These are phyloP conservation scores for Catharus ustulatus DNA, from an alignment of 2,797 vertebrate species.

Conservation along the genomic window DNA sequence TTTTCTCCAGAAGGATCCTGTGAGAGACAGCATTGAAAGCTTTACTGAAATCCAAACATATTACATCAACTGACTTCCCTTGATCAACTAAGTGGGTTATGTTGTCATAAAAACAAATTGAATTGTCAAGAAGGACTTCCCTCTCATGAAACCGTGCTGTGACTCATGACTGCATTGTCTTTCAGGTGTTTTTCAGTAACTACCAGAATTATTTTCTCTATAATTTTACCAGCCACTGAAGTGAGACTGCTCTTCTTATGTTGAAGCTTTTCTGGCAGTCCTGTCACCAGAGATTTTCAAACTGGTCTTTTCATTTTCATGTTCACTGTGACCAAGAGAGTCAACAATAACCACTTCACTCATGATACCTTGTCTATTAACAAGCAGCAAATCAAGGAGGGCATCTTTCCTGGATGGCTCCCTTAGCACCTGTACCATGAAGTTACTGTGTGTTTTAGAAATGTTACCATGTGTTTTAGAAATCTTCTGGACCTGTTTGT, in stretches of 20 bases:
- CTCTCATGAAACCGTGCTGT: not conserved
- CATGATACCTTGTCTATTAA: not conserved
- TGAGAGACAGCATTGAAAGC: not conserved
- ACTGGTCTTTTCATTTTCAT: not conserved
- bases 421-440: not conserved
- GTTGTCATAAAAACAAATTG: not conserved
- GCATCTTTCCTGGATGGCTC: not conserved
- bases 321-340: not conserved
- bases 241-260: not conserved
- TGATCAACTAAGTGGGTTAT: not conserved
- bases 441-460: not conserved
- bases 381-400: not conserved
- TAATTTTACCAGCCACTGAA: not conserved
- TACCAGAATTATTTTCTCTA: not conserved
- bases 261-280: not conserved
- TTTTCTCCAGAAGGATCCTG: not conserved
- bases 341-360: not conserved
- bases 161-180: not conserved
- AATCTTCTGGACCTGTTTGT: not conserved
- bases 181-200: not conserved
- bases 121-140: not conserved
- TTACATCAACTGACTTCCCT: not conserved
- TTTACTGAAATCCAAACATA: not conserved
- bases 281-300: not conserved
- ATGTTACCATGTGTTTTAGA: fast-evolving